Conservation (phyloP, 1,140 invertebrate genomes). For the Drosophila leontia region DNA sequence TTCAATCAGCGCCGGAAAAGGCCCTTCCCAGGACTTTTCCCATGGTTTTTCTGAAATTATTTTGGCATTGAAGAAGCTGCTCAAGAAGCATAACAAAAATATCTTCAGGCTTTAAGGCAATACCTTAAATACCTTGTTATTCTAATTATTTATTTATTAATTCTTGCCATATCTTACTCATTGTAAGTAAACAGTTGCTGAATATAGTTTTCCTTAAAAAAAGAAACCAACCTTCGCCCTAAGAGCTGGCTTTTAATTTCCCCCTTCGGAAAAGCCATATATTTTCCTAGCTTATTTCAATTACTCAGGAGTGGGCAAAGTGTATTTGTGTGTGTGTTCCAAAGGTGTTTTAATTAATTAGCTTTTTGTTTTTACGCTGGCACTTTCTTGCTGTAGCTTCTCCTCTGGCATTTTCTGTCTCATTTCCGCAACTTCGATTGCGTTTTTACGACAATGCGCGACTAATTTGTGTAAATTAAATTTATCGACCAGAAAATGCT, state of each 20-base stretch:
- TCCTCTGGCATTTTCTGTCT: constrained; percentile 31
- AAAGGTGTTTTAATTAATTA: constrained; percentile 83
- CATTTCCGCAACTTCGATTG: constrained; percentile 53
- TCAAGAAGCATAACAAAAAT: neutral
- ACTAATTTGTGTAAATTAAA: constrained; percentile 84
- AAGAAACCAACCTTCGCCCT: constrained; percentile 15
- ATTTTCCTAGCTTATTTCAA: constrained; percentile 40
- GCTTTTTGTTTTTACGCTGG: constrained; percentile 77
- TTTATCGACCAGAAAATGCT: constrained; percentile 82
- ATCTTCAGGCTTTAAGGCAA: neutral
- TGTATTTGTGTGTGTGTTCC: constrained; percentile 12
- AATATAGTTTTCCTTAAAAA: constrained; percentile 1
- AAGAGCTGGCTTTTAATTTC: constrained; percentile 10
- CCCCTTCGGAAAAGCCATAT: constrained; percentile 24
- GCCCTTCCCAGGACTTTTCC: constrained; percentile 15
- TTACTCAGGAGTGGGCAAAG: constrained; percentile 12
- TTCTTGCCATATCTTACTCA: neutral
- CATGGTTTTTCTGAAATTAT: constrained; percentile 47
- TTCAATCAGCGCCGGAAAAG: constrained; percentile 69
- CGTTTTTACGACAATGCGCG: constrained; percentile 81
- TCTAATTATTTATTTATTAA: neutral
- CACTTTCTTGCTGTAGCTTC: constrained; percentile 51
- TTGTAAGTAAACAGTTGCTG: neutral
- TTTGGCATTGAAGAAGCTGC: constrained; percentile 39
- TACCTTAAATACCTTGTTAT: neutral